Base-by-base conservation (phyloP, 2,113 vertebrate species). In the Elgaria multicarinata region DNA sequence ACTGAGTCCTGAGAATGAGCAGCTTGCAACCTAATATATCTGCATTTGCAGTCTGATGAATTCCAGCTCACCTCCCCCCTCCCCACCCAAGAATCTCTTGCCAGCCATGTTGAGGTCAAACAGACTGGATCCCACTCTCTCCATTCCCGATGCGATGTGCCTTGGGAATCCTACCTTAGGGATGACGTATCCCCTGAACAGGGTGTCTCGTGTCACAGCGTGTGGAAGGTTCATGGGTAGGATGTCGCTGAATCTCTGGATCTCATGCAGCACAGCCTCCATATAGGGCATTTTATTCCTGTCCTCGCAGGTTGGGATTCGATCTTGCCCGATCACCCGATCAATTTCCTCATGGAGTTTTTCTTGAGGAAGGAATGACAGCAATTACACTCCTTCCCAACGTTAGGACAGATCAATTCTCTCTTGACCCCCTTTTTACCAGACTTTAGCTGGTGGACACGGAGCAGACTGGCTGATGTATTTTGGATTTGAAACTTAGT, bases 261-360 rank as follows among this genome's bases (percentile, higher is more conserved):
- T 62, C 53, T 90, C 76, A 0, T 90, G 83, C 50, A 90, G 39
- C 1, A 80, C 50, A 0, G 89, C 83, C 18, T 90, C 89, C 1
- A 0, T 86, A 39, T 90, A 90, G 12, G 89, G 89, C 89, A 90
- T 90, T 9, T 31, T n/a, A 4, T 22, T 31, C 66, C 89, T 58
- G 76, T 90, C 83, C 39, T 90, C 50, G 0, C 2, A 13, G 1
- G 46, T 31, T 2, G 89, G 89, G 0, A 2, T 3, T 2, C 66
- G 76, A 2, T 33, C 53, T 1, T 18, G 6, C 31, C 83, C 83
- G 0, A 90, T 81, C 66, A 90, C 89, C 4, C n/a, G 83, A 10
- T 86, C 76, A 1, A 90, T 90, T 62, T 90, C 89, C 89, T 81
- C 33, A 0, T 90, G 83, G 39, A 90, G 20, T 71, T 86, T 86